Evolutionary conservation across 2,888 invertebrate species (phyloP).

Genomic region (Dromius quadrimaculatus): DNA sequence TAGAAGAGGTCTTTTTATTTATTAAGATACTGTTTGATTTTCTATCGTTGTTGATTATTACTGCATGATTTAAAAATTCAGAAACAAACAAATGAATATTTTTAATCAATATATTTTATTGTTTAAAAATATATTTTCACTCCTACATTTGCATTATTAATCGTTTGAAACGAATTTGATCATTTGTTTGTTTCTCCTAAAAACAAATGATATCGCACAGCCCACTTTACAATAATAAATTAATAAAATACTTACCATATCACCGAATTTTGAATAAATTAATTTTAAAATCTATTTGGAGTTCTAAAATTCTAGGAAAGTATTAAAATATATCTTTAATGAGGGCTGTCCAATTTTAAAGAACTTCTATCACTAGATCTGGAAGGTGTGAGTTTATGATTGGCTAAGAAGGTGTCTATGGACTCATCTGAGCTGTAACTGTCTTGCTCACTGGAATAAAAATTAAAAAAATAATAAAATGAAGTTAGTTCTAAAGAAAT

Average conservation of each 20-base stretch:
- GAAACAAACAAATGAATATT: neutral
- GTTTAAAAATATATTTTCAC: neutral
- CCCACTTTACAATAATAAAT: constrained; percentile 42
- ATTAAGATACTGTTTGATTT: neutral
- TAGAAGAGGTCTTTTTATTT: constrained; percentile 36
- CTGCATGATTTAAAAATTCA: neutral
- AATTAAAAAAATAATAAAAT: too few species aligned
- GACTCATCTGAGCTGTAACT: constrained; percentile 77
- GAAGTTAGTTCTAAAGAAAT: too few species aligned
- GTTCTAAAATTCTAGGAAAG: constrained; percentile 4
- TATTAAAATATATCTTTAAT: constrained; percentile 29
- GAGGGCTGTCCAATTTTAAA: constrained; percentile 60
- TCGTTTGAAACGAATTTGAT: neutral
- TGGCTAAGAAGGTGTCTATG: constrained; percentile 74
- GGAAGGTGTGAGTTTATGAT: constrained; percentile 70
- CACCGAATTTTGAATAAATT: constrained; percentile 21
- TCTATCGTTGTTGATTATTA: constrained; percentile 7
- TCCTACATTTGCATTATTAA: neutral
- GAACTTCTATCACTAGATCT: constrained; percentile 62
- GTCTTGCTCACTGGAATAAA: constrained; percentile 71
- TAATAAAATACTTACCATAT: constrained; percentile 26
- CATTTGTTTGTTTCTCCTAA: neutral
- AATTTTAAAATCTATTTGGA: constrained; percentile 10
- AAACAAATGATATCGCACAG: constrained; percentile 41
- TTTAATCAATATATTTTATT: neutral